These are phyloP conservation scores for Motacilla tschutschensis DNA, from an alignment of 2,113 vertebrate genomes.

Conservation along the genomic window DNA sequence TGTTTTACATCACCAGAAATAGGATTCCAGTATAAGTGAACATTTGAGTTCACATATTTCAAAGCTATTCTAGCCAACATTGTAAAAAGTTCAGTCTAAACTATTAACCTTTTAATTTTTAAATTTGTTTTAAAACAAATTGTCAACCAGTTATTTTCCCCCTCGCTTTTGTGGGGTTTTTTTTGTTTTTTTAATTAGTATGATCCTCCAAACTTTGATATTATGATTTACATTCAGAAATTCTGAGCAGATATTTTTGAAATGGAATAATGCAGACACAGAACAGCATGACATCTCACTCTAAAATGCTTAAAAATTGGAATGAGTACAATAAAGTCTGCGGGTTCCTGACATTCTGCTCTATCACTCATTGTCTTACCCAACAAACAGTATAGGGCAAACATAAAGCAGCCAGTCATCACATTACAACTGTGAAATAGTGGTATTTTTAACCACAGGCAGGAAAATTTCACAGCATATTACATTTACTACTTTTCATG, in stretches of 20 bases:
- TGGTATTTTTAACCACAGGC: neutral
- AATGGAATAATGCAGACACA: neutral
- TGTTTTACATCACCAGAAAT: neutral
- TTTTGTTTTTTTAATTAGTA: neutral
- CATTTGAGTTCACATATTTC: neutral
- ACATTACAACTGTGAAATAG: neutral
- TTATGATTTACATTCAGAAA: neutral
- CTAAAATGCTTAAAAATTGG: neutral
- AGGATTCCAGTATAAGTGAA: neutral
- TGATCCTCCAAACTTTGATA: neutral
- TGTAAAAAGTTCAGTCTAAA: neutral
- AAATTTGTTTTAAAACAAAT: neutral
- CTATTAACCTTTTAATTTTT: neutral
- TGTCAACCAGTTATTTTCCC: neutral
- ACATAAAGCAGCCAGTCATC: neutral
- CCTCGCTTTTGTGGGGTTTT: accelerated
- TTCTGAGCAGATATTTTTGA: neutral
- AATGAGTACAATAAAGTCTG: neutral
- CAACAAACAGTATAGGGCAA: neutral
- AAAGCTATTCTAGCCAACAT: neutral
- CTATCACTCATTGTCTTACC: neutral
- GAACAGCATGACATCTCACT: neutral
- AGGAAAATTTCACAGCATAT: neutral
- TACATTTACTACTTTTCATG: neutral
- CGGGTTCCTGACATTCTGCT: neutral